A percentile compares a stretch with the other conserved stretches of the same genome.
phyloP scores from a whole-genome alignment of 1,140 invertebrate species.

The Pogonus chalceus region DNA sequence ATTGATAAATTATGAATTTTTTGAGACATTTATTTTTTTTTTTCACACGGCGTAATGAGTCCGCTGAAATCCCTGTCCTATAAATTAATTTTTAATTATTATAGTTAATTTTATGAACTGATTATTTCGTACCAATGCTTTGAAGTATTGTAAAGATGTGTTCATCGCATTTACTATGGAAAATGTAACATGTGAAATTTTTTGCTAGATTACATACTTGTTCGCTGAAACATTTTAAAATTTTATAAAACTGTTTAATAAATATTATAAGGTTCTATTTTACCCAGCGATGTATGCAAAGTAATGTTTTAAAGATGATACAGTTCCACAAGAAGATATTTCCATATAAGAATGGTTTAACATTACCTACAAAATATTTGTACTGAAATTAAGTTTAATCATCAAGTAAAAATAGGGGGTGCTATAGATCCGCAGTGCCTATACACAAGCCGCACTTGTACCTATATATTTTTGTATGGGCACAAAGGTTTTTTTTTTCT shows the following conservation, averaged over 20 bases:
- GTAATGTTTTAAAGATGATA: slow-evolving; percentile 41
- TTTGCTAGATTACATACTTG: slow-evolving; percentile 46
- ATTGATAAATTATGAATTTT: too few species aligned
- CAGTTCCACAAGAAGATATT: slow-evolving; percentile 52
- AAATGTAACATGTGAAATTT: slow-evolving; percentile 46
- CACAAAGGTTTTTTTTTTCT: too few species aligned
- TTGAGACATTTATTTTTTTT: too few species aligned
- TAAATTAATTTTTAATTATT: slow-evolving; percentile 13
- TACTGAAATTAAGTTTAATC: too few species aligned
- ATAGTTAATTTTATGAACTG: background rate
- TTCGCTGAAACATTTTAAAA: slow-evolving; percentile 39
- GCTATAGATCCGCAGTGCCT: too few species aligned
- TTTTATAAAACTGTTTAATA: slow-evolving; percentile 16
- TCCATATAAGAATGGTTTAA: slow-evolving; percentile 51
- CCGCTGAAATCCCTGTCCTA: slow-evolving; percentile 29
- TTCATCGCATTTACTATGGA: slow-evolving; percentile 38
- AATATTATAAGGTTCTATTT: slow-evolving; percentile 16
- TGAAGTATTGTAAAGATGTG: slow-evolving; percentile 38
- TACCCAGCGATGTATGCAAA: slow-evolving; percentile 56
- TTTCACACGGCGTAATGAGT: slow-evolving; percentile 28
- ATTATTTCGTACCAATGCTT: slow-evolving; percentile 24
- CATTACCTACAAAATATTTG: slow-evolving; percentile 28
- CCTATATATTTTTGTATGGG: too few species aligned
- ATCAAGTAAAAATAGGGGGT: too few species aligned
- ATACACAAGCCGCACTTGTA: too few species aligned